A percentile compares a stretch with the other conserved stretches of the same genome.
These are phyloP conservation scores for Celastrina argiolus DNA, from an alignment of 2,888 invertebrate genomes.

Conservation along the genomic window DNA sequence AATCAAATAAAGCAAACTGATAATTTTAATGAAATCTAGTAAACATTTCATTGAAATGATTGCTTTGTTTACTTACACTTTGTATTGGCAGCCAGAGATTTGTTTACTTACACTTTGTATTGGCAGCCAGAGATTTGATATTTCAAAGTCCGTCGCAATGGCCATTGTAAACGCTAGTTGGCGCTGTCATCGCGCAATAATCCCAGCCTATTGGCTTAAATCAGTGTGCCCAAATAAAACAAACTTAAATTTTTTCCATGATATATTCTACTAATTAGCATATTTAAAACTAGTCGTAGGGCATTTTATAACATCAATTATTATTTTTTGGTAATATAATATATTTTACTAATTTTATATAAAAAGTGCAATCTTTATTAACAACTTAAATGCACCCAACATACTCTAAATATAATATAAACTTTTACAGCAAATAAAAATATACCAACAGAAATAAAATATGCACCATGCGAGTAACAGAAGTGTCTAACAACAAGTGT, in stretches of 20 bases:
- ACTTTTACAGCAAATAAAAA: slow-evolving; percentile 13
- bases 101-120: too few relatives aligned
- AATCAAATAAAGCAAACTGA: too few relatives aligned
- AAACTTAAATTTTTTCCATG: neutral
- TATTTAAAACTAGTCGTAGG: slow-evolving; percentile 45
- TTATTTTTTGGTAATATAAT: slow-evolving; percentile 34
- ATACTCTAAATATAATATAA: neutral
- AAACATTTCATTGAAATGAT: too few relatives aligned
- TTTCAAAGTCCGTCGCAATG: too few relatives aligned
- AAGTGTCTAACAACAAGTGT: slow-evolving; percentile 9
- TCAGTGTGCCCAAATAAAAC: neutral
- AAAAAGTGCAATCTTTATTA: slow-evolving; percentile 10
- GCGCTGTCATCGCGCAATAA: too few relatives aligned
- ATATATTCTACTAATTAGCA: slow-evolving; percentile 34
- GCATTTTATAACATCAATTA: slow-evolving; percentile 33
- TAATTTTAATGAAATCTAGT: too few relatives aligned
- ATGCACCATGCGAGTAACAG: slow-evolving; percentile 9
- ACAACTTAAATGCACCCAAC: slow-evolving; percentile 10
- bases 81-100: too few relatives aligned
- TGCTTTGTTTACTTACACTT: too few relatives aligned
- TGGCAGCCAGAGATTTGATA: too few relatives aligned
- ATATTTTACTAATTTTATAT: slow-evolving; percentile 15
- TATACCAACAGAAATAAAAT: slow-evolving; percentile 1
- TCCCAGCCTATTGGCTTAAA: too few relatives aligned
- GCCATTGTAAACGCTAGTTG: too few relatives aligned